A percentile compares a stretch with the other conserved stretches of the same genome.
These are phyloP conservation scores for Tetraodon nigroviridis DNA, from an alignment of 2,113 vertebrate genomes.

Conservation along the genomic window DNA sequence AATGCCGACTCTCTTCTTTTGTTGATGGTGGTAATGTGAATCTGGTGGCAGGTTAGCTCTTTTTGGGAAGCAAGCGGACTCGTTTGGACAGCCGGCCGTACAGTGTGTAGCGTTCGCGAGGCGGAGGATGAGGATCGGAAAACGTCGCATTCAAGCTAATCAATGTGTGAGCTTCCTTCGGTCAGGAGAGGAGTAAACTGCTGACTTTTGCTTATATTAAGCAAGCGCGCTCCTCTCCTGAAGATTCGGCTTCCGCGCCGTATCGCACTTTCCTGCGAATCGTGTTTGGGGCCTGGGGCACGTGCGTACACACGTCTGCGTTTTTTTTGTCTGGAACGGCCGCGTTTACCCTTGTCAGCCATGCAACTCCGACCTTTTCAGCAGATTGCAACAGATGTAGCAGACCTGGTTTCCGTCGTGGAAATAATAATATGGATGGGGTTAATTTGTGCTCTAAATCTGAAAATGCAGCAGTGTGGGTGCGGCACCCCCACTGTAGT, in stretches of 20 bases:
- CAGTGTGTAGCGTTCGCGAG: slow-evolving; percentile 34
- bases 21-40: slow-evolving; percentile 49
- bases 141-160: slow-evolving; percentile 28
- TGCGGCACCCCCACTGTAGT: background rate
- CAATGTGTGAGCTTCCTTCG: slow-evolving; percentile 32
- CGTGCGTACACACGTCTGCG: too few species aligned
- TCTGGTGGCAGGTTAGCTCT: slow-evolving; percentile 43
- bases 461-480: background rate
- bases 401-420: too few species aligned
- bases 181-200: slow-evolving; percentile 32
- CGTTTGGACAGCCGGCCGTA: slow-evolving; percentile 19
- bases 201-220: slow-evolving; percentile 60
- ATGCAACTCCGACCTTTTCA: too few species aligned
- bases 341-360: too few species aligned
- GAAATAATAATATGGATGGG: too few species aligned
- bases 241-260: slow-evolving; percentile 32
- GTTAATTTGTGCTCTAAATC: too few species aligned
- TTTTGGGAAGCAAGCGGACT: slow-evolving; percentile 30
- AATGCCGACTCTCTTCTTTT: slow-evolving; percentile 57
- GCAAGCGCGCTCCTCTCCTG: slow-evolving; percentile 44
- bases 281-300: slow-evolving; percentile 1
- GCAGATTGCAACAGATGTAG: too few species aligned
- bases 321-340: too few species aligned
- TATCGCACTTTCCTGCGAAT: slow-evolving; percentile 50
- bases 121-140: slow-evolving; percentile 11